phyloP scores from a whole-genome alignment of 2,797 vertebrate genomes.

The Danio tinwini region DNA sequence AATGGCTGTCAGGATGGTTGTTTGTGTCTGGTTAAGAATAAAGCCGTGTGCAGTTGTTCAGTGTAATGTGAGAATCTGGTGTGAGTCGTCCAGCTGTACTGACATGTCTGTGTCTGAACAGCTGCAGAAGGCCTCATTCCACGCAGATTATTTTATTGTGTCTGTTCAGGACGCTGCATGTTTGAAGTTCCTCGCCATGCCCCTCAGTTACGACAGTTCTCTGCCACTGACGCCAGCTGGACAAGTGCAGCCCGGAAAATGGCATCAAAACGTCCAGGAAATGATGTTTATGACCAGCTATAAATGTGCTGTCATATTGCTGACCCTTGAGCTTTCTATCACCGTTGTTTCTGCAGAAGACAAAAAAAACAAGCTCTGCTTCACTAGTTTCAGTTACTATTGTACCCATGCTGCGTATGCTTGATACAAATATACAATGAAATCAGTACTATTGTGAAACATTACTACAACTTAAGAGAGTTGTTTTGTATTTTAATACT shows the following conservation, averaged over 20 bases:
- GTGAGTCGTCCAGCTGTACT: constrained; percentile 60
- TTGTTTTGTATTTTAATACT: too few relatives aligned
- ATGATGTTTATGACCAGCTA: constrained; percentile 2
- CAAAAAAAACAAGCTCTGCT: too few relatives aligned
- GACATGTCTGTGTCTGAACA: constrained; percentile 58
- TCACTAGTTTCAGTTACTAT: too few relatives aligned
- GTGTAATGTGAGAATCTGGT: constrained; percentile 56
- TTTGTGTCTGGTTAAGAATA: constrained; percentile 46
- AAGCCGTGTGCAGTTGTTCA: constrained; percentile 41
- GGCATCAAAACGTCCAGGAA: constrained; percentile 26
- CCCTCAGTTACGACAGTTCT: constrained; percentile 42
- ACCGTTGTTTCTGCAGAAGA: not conserved
- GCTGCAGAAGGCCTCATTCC: constrained; percentile 59
- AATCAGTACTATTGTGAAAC: too few relatives aligned
- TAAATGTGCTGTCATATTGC: constrained; percentile 29
- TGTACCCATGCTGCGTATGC: too few relatives aligned
- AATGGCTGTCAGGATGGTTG: constrained; percentile 21
- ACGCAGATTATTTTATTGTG: constrained; percentile 63
- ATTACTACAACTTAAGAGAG: too few relatives aligned
- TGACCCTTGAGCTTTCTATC: constrained; percentile 1
- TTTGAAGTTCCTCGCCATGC: constrained; percentile 56
- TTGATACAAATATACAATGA: too few relatives aligned
- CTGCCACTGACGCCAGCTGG: constrained; percentile 46
- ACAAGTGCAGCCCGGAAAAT: constrained; percentile 13
- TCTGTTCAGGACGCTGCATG: constrained; percentile 55